phyloP scores from a whole-genome alignment of 1,140 invertebrate genomes.

The Popillia japonica region DNA sequence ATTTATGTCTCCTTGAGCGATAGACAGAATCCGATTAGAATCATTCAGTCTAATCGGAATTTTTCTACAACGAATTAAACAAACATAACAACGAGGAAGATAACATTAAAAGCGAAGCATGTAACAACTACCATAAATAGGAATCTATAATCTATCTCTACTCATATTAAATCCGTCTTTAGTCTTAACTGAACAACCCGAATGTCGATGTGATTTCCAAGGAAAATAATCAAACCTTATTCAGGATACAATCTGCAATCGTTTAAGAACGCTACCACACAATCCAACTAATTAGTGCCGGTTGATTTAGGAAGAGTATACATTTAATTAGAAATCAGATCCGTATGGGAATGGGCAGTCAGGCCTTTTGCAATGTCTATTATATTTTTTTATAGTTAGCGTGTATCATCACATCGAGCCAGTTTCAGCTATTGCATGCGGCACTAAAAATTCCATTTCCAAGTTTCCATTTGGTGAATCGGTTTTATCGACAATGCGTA shows the following conservation, averaged over 20 bases:
- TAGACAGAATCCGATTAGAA: no score
- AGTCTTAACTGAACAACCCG: neutral
- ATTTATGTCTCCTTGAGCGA: no score
- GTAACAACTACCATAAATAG: neutral
- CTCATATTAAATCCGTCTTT: neutral
- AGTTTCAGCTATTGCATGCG: neutral
- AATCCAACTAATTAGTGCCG: constrained; percentile 14
- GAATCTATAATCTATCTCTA: neutral
- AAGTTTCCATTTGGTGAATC: neutral
- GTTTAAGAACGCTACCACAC: neutral
- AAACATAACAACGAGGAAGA: no score
- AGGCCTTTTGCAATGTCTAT: constrained; percentile 5
- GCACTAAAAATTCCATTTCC: constrained; percentile 8
- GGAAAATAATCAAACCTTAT: constrained; percentile 19
- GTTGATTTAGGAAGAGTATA: constrained; percentile 8
- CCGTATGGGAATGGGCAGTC: constrained; percentile 9
- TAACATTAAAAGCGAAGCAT: no score
- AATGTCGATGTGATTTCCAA: neutral
- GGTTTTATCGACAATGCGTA: constrained; percentile 18
- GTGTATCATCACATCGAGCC: neutral
- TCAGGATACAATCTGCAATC: constrained; percentile 1
- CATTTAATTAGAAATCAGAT: constrained; percentile 16
- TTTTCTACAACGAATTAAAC: no score
- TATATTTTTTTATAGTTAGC: neutral
- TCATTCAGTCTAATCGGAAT: no score